phyloP scores from a whole-genome alignment of 1,140 invertebrate genomes.

The Musca domestica region DNA sequence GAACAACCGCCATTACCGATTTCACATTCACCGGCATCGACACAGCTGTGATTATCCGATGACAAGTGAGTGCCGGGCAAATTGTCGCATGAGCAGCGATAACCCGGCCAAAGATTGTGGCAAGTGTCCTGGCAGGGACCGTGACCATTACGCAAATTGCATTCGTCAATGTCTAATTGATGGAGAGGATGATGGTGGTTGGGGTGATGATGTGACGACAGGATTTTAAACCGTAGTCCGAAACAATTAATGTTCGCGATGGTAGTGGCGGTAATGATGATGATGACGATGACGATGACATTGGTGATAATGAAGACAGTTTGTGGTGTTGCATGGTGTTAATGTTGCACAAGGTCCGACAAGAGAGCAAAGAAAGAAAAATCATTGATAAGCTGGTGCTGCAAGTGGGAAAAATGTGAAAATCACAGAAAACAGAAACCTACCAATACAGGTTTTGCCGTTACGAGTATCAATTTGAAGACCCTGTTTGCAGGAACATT shows the following conservation, averaged over 20 bases:
- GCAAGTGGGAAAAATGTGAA: not conserved
- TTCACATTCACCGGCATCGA: slow-evolving; percentile 64
- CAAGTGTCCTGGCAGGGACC: slow-evolving; percentile 69
- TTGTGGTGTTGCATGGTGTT: not conserved
- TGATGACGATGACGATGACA: not conserved
- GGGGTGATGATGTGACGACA: not conserved
- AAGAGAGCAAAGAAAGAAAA: not conserved
- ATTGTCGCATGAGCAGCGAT: slow-evolving; percentile 62
- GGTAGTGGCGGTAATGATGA: not conserved
- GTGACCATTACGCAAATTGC: slow-evolving; percentile 62
- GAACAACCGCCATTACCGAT: slow-evolving; percentile 61
- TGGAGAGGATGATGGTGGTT: not conserved
- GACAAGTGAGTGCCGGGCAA: slow-evolving; percentile 62
- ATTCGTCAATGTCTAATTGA: slow-evolving; percentile 63
- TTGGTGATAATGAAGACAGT: not conserved
- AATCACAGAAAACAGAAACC: slow-evolving; percentile 14
- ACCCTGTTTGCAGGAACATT: slow-evolving; percentile 67
- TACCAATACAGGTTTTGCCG: slow-evolving; percentile 50
- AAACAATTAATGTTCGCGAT: not conserved
- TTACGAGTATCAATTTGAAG: slow-evolving; percentile 39
- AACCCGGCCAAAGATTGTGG: slow-evolving; percentile 62
- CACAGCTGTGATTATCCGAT: slow-evolving; percentile 58
- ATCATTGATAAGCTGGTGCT: not conserved
- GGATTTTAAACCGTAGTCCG: not conserved
- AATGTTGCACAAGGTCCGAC: not conserved